Conservation (phyloP, 2,113 vertebrate genomes). For the Rhadina sibilatrix region DNA sequence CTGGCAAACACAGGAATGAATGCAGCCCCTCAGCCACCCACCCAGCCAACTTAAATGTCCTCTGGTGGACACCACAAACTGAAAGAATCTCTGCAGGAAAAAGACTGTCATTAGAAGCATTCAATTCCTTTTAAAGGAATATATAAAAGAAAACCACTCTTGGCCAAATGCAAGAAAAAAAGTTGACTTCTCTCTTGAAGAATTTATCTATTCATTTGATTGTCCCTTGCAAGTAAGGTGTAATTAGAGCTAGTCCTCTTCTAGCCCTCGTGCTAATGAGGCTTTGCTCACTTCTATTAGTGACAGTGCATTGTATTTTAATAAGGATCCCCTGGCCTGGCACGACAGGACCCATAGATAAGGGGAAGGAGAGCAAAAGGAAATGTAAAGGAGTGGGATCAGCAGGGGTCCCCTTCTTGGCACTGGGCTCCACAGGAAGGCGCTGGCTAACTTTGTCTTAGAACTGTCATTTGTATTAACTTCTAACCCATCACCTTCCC, state of each 20-base stretch:
- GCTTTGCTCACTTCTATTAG: conserved; percentile 61
- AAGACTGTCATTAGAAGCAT: not conserved
- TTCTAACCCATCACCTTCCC: conserved; percentile 78
- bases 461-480: conserved; percentile 77
- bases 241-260: conserved; percentile 61
- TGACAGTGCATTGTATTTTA: conserved; percentile 65
- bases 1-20: not conserved
- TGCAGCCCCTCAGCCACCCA: not conserved
- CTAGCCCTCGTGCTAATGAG: conserved; percentile 63
- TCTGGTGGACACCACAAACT: not conserved
- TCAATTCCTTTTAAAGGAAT: not conserved
- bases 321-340: conserved; percentile 41
- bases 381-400: conserved; percentile 53
- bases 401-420: conserved; percentile 56
- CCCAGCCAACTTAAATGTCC: not conserved
- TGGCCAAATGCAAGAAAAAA: conserved; percentile 21
- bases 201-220: conserved; percentile 54
- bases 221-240: conserved; percentile 26
- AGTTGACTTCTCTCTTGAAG: conserved; percentile 31
- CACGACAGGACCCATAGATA: conserved; percentile 38
- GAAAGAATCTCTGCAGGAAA: not conserved
- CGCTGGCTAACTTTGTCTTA: conserved; percentile 65
- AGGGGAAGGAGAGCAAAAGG: conserved; percentile 56
- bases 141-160: not conserved
- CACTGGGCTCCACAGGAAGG: conserved; percentile 59